Percentiles rank a stretch among this genome's conserved stretches.
Evolutionary conservation across 2,797 vertebrate genomes (phyloP).

Genomic region (Ctenochaetus hawaiiensis): DNA sequence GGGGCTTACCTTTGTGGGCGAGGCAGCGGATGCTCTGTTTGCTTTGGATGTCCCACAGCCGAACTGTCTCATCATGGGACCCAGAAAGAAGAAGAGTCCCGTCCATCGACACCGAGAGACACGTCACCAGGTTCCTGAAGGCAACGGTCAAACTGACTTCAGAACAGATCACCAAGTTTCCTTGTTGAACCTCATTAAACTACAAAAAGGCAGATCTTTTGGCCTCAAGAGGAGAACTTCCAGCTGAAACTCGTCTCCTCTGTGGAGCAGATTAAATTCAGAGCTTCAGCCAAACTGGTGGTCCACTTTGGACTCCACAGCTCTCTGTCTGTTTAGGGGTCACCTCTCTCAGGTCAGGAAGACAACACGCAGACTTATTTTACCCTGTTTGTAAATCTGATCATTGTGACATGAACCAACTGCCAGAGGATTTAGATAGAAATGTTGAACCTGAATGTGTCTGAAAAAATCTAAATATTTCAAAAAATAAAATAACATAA

Average conservation of each 20-base stretch:
- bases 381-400: too few species aligned
- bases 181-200: not conserved
- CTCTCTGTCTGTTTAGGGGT: not conserved
- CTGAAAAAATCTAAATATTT: too few species aligned
- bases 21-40: constrained; percentile 93
- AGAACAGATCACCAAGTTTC: not conserved
- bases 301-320: not conserved
- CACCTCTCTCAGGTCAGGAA: too few species aligned
- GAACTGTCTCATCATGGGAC: constrained; percentile 93
- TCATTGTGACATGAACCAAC: too few species aligned
- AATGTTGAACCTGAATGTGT: too few species aligned
- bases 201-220: too few species aligned
- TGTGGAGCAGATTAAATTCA: not conserved
- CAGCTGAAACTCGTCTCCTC: not conserved
- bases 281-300: too few species aligned
- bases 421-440: too few species aligned
- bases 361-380: too few species aligned
- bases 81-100: constrained; percentile 93
- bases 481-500: too few species aligned
- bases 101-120: constrained; percentile 93
- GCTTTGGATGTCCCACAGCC: constrained; percentile 96
- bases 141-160: not conserved
- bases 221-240: not conserved
- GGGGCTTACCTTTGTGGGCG: constrained; percentile 90
- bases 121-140: constrained; percentile 93